Base-by-base conservation (phyloP, 2,888 invertebrate genomes). In the Lomographa bimaculata region DNA sequence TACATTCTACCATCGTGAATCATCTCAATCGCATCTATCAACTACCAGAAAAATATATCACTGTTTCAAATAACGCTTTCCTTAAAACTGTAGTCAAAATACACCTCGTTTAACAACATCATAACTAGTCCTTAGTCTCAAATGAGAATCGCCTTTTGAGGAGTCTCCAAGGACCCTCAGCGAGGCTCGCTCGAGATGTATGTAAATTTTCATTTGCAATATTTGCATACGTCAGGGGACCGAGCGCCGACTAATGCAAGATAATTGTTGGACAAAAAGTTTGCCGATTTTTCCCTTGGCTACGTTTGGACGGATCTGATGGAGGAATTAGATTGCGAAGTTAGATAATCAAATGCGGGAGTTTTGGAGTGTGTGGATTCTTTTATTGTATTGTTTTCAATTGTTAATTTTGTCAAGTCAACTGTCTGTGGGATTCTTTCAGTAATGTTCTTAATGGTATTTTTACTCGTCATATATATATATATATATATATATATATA, bases 261-360 rank as follows among this genome's bases (percentile, higher is more conserved):
- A 60, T 73, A 78, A 78, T 78, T 73, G 67, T 57, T 63, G 62
- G 33, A 50, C 54, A 58, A 59, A 67, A 74, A 73, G 64, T 76
- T 46, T n/a, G 12, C 44, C 50, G 46, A 53, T 55, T 55, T 46
- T 49, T 46, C 43, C 50, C 50, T 12, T 17, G 36, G 36, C 34
- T 32, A 45, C 40, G 46, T 56, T 60, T 51, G 54, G 29, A 43
- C 21, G 28, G 18, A 34, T 32, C 32, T 23, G 35, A 18, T 24
- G 42, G 5, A 24, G 16, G 12, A 43, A 43, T 35, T 32, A 30
- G 37, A 42, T 41, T 41, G 35, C 11, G 3, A 41, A 41, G 35
- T 41, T 41, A 14, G 7, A 7, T 41, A 34, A 41, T 41, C 29
- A 20, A 7, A 41, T 41, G 25, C 35, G 25, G 7, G 23, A 40